These are phyloP conservation scores for Caenorhabditis sp. DNA, from an alignment of 2,888 invertebrate genomes.

Conservation along the genomic window DNA sequence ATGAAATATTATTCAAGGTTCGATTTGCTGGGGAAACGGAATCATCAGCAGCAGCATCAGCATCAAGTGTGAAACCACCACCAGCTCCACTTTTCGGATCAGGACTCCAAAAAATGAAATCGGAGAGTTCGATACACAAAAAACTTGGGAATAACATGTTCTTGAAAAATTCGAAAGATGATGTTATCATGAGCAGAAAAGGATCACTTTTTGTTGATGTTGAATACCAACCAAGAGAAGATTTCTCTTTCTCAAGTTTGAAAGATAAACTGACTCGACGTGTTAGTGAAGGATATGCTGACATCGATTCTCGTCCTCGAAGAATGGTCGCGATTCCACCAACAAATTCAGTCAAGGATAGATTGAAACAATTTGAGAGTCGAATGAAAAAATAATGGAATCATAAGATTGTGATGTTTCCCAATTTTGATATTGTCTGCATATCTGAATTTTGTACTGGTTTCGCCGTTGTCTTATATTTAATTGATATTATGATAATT, in stretches of 20 bases:
- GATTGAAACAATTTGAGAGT: conserved; percentile 38
- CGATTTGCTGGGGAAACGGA: conserved; percentile 40
- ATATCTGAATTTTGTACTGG: background rate
- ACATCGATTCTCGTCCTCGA: conserved; percentile 12
- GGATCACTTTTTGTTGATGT: conserved; percentile 18
- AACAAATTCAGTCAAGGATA: conserved; percentile 48
- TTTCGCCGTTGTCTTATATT: background rate
- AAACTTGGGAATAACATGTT: conserved; percentile 17
- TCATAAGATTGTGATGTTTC: background rate
- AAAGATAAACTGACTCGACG: conserved; percentile 36
- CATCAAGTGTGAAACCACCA: background rate
- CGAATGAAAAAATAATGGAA: background rate
- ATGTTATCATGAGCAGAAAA: conserved; percentile 17
- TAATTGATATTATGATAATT: background rate
- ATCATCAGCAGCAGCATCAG: background rate
- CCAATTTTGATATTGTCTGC: background rate
- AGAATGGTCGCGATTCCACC: conserved; percentile 31
- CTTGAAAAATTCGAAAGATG: conserved; percentile 23
- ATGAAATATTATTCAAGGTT: conserved; percentile 25
- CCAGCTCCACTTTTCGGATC: conserved; percentile 24
- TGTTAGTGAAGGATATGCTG: conserved; percentile 34
- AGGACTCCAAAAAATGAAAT: conserved; percentile 48
- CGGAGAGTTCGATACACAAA: conserved; percentile 45
- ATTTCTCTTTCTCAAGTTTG: conserved; percentile 40
- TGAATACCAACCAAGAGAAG: conserved; percentile 37